Evolutionary conservation across 2,888 invertebrate species (phyloP).

Genomic region (Deroplatys truncata): DNA sequence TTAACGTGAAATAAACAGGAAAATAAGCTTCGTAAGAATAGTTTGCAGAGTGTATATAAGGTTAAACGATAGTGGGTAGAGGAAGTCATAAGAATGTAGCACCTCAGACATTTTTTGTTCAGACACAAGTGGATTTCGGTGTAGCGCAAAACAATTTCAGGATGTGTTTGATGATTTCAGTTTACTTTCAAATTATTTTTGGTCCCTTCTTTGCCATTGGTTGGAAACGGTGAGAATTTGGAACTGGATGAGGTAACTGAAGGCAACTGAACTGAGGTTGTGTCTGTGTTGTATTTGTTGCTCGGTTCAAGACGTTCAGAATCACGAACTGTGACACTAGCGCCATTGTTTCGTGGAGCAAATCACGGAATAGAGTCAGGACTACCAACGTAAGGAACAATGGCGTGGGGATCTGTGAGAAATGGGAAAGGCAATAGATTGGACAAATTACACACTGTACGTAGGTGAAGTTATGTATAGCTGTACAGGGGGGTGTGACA

Average conservation of each 20-base stretch:
- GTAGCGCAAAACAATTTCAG: too few relatives aligned
- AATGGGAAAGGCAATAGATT: not conserved
- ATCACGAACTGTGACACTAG: not conserved
- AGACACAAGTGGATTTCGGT: too few relatives aligned
- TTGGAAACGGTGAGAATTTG: not conserved
- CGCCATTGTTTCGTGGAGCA: not conserved
- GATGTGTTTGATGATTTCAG: too few relatives aligned
- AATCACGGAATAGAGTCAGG: not conserved
- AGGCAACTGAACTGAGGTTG: not conserved
- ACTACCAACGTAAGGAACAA: not conserved
- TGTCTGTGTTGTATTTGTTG: not conserved
- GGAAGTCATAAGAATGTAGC: too few relatives aligned
- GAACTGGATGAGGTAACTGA: not conserved
- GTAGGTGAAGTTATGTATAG: not conserved
- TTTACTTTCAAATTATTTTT: too few relatives aligned
- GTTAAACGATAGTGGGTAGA: too few relatives aligned
- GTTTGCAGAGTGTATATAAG: too few relatives aligned
- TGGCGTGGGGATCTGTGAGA: not conserved
- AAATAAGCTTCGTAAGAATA: too few relatives aligned
- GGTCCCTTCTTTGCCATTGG: too few relatives aligned
- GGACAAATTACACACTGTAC: not conserved
- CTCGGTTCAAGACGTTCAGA: not conserved
- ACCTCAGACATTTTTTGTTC: too few relatives aligned
- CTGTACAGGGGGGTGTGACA: not conserved
- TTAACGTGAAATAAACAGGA: too few relatives aligned